Evolutionary conservation across 2,888 invertebrate genomes (phyloP).

Genomic region (Mesorhabditis sp.): DNA sequence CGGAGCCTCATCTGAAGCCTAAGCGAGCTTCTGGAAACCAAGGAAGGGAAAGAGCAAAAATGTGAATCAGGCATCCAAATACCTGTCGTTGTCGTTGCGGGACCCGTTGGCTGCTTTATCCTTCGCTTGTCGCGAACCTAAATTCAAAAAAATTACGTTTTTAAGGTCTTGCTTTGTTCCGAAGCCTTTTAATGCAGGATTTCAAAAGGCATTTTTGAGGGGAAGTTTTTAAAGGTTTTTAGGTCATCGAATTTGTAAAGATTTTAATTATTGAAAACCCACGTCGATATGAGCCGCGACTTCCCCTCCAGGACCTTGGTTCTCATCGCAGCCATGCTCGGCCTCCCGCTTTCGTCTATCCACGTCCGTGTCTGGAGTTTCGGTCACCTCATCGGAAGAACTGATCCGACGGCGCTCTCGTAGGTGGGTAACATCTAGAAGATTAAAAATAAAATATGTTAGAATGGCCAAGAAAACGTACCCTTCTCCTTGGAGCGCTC

Average conservation of each 20-base stretch:
- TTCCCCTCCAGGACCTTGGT: background rate
- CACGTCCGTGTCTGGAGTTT: background rate
- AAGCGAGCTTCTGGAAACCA: no score
- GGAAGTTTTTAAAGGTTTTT: no score
- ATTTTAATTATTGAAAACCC: background rate
- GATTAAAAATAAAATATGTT: background rate
- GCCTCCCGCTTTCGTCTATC: slow-evolving; percentile 1
- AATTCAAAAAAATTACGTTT: background rate
- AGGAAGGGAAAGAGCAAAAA: background rate
- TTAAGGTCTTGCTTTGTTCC: background rate
- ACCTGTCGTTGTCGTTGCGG: background rate
- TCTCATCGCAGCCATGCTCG: background rate
- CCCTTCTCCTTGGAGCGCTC: no score
- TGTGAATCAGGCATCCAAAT: background rate
- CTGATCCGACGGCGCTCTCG: background rate
- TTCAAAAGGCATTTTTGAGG: no score
- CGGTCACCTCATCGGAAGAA: background rate
- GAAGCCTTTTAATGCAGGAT: background rate
- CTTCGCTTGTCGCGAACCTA: background rate
- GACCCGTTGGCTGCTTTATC: slow-evolving; percentile 2
- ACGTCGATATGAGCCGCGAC: background rate
- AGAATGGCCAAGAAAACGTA: no score
- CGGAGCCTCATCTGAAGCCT: no score
- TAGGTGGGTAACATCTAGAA: background rate
- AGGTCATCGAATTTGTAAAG: no score